These are phyloP conservation scores for Brachionus asplanchnoidis DNA, from an alignment of 1,140 invertebrate species.

Conservation along the genomic window DNA sequence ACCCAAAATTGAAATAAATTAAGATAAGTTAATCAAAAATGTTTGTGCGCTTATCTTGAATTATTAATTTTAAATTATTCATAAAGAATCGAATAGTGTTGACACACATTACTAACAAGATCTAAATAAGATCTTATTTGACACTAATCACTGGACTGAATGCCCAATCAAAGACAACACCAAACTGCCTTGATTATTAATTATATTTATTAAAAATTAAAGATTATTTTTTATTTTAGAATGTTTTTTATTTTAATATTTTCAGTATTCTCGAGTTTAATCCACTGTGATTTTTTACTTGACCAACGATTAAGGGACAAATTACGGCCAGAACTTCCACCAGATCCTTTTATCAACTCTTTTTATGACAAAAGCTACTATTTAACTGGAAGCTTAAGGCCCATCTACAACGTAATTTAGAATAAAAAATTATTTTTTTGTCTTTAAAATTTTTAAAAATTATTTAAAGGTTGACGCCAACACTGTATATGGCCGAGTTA, in stretches of 20 bases:
- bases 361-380: slow-evolving; percentile 40
- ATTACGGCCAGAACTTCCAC: neutral
- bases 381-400: neutral
- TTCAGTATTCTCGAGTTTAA: neutral
- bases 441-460: neutral
- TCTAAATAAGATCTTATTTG: neutral
- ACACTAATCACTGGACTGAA: too few relatives aligned
- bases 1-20: neutral
- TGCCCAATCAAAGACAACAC: too few relatives aligned
- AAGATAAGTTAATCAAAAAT: neutral
- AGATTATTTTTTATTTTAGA: neutral
- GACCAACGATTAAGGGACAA: slow-evolving; percentile 17
- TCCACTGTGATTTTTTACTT: slow-evolving; percentile 14
- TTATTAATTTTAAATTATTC: neutral
- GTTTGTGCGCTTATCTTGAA: neutral
- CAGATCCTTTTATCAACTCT: slow-evolving; percentile 20
- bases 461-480: slow-evolving; percentile 23
- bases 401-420: slow-evolving; percentile 15
- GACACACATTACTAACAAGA: neutral
- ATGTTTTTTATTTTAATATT: neutral
- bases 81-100: neutral
- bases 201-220: too few relatives aligned
- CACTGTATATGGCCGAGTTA: slow-evolving; percentile 28
- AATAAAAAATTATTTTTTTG: neutral
- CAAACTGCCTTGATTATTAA: too few relatives aligned